phyloP scores from a whole-genome alignment of 2,888 invertebrate genomes.

The Ypsolopha scabrella region DNA sequence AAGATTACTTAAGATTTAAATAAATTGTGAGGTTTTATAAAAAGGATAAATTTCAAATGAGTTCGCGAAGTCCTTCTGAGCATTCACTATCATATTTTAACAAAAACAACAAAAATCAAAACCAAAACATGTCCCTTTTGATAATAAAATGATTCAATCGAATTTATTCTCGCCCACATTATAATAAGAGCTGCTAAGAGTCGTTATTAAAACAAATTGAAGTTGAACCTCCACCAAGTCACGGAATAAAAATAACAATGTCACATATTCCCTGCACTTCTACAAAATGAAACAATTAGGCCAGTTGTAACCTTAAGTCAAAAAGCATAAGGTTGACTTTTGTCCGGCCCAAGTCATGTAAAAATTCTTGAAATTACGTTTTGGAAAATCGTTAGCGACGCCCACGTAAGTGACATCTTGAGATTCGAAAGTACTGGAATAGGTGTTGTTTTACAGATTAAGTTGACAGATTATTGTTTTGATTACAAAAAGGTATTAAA shows the following conservation, averaged over 20 bases:
- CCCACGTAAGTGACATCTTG: constrained; percentile 26
- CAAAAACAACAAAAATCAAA: too few relatives aligned
- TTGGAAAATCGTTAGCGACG: constrained; percentile 57
- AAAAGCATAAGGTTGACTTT: too few relatives aligned
- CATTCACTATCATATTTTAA: too few relatives aligned
- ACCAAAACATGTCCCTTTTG: neutral
- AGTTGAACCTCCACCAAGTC: constrained; percentile 12
- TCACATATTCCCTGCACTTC: constrained; percentile 9
- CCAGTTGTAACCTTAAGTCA: too few relatives aligned
- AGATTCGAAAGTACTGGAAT: constrained; percentile 19
- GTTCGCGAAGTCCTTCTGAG: too few relatives aligned
- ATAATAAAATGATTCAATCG: constrained; percentile 3
- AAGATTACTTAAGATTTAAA: too few relatives aligned
- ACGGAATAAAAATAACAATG: constrained; percentile 36
- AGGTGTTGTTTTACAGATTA: neutral
- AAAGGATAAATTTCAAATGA: too few relatives aligned
- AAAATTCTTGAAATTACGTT: constrained; percentile 39
- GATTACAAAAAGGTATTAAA: too few relatives aligned
- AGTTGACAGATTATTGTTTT: too few relatives aligned
- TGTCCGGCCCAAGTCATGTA: constrained; percentile 11
- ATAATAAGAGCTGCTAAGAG: constrained; percentile 59
- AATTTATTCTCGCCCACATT: constrained; percentile 50
- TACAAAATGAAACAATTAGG: too few relatives aligned
- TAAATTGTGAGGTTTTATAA: too few relatives aligned
- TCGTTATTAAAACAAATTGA: constrained; percentile 63